Evolutionary conservation across 2,113 vertebrate genomes (phyloP).

Genomic region (Hydrolagus affinis): DNA sequence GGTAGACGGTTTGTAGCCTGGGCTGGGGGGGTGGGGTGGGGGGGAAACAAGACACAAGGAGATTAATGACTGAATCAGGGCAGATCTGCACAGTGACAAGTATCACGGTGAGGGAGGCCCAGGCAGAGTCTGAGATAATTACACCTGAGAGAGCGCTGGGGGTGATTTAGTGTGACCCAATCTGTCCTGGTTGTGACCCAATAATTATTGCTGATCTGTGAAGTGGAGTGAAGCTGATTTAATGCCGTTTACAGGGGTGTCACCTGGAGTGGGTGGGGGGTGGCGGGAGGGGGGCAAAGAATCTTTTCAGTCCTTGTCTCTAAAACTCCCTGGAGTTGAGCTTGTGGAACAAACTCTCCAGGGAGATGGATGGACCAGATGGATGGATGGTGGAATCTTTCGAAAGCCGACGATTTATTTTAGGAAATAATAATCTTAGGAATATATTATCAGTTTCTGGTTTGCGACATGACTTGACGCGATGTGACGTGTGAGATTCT

Average conservation of each 20-base stretch:
- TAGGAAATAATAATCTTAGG: no score
- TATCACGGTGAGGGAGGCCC: not conserved
- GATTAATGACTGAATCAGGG: not conserved
- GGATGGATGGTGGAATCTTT: no score
- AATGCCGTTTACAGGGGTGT: slow-evolving; percentile 7
- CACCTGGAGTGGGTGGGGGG: no score
- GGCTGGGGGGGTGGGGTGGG: no score
- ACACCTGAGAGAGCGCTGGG: not conserved
- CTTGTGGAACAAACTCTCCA: no score
- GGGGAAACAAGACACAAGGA: not conserved
- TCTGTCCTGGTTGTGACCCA: not conserved
- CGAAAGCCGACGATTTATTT: no score
- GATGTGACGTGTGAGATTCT: no score
- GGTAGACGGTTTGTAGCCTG: not conserved
- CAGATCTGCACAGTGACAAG: slow-evolving; percentile 1
- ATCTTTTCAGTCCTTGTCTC: not conserved
- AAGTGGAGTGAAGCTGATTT: not conserved
- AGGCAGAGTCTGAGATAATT: not conserved
- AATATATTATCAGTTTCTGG: no score
- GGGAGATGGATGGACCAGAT: no score
- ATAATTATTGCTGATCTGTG: slow-evolving; percentile 11
- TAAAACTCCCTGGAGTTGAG: no score
- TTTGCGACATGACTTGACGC: no score
- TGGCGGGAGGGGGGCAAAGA: no score
- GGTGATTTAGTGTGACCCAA: slow-evolving; percentile 2